Conservation (phyloP, 2,797 vertebrate genomes). For the Tauraco hartlaubi region DNA sequence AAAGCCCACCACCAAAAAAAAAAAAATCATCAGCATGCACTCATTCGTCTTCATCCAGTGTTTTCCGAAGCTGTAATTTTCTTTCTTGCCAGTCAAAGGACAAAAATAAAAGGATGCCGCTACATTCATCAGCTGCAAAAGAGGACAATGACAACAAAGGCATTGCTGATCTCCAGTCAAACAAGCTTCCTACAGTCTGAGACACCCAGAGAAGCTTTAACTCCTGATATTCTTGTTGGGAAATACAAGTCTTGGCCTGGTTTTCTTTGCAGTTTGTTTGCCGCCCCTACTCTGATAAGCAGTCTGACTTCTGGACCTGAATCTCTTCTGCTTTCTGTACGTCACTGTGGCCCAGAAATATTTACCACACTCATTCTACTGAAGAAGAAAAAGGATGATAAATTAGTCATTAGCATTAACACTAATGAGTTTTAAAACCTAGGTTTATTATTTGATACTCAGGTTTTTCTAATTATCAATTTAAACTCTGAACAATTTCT, state of each 20-base stretch:
- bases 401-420: not conserved
- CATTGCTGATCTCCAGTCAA: not conserved
- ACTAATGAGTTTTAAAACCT: not conserved
- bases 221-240: not conserved
- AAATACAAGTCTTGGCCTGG: not conserved
- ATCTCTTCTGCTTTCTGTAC: not conserved
- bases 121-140: not conserved
- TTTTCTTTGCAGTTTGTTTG: not conserved
- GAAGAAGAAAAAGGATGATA: not conserved
- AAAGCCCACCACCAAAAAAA: not conserved
- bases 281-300: not conserved
- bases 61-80: not conserved
- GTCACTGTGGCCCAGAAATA: not conserved
- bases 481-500: not conserved
- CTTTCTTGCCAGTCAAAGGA: not conserved
- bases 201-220: not conserved
- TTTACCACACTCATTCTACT: not conserved
- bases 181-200: not conserved
- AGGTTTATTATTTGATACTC: not conserved
- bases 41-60: not conserved
- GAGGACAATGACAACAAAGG: not conserved
- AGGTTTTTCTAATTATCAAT: not conserved
- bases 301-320: not conserved
- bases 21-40: not conserved
- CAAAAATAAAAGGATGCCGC: not conserved